Conservation (phyloP, 2,113 vertebrate genomes). For the Lycaon pictus region DNA sequence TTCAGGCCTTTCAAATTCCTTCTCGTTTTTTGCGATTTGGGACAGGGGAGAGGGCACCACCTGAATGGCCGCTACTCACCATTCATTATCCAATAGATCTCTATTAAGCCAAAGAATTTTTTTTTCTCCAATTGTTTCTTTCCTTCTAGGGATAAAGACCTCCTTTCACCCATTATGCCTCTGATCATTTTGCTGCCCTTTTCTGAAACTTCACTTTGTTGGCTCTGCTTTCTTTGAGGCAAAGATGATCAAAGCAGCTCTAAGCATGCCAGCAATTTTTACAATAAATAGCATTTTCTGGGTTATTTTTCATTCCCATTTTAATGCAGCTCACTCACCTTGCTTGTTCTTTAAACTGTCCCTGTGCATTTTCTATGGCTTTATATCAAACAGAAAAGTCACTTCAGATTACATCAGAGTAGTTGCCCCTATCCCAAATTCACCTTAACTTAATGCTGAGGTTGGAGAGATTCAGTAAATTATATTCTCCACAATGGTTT, state of each 20-base stretch:
- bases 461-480: constrained; percentile 38
- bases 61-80: constrained; percentile 79
- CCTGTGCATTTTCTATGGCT: constrained; percentile 72
- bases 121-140: constrained; percentile 81
- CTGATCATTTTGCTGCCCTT: constrained; percentile 83
- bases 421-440: constrained; percentile 20
- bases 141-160: constrained; percentile 82
- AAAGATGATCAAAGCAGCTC: constrained; percentile 82
- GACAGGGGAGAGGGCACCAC: constrained; percentile 84
- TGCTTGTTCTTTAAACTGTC: constrained; percentile 80
- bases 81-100: constrained; percentile 83
- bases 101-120: constrained; percentile 79
- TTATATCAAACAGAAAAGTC: constrained; percentile 77
- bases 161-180: constrained; percentile 72
- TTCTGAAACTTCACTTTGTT: constrained; percentile 82
- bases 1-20: constrained; percentile 83
- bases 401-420: constrained; percentile 66
- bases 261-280: constrained; percentile 82
- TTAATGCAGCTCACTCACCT: constrained; percentile 81
- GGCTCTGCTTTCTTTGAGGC: constrained; percentile 81
- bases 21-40: constrained; percentile 81
- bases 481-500: not conserved
- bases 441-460: constrained; percentile 27
- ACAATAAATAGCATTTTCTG: constrained; percentile 86
- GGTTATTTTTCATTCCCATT: constrained; percentile 84